These are phyloP conservation scores for Microplitis manilae DNA, from an alignment of 2,888 invertebrate species.

Conservation along the genomic window DNA sequence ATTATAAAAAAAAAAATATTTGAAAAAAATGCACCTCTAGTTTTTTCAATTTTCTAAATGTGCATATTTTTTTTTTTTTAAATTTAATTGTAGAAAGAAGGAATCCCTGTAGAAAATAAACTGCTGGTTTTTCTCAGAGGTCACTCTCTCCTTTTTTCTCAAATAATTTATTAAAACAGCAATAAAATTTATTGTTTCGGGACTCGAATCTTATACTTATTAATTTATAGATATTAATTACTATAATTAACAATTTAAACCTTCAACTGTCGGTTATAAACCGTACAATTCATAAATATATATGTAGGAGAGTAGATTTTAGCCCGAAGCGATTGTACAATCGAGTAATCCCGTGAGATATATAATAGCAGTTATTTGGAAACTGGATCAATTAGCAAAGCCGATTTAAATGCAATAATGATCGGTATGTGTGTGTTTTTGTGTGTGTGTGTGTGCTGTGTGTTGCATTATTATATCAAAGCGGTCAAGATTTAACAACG, in stretches of 20 bases:
- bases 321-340: conserved; percentile 61
- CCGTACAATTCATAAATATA: conserved; percentile 10
- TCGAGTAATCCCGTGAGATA: conserved; percentile 55
- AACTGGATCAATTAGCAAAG: conserved; percentile 55
- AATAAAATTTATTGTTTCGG: too few relatives aligned
- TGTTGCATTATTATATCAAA: conserved; percentile 46
- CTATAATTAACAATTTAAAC: conserved; percentile 61
- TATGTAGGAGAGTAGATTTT: conserved; percentile 44
- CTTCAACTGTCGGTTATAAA: conserved; percentile 57
- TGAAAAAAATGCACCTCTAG: too few relatives aligned
- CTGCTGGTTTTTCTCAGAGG: too few relatives aligned
- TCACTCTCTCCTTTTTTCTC: too few relatives aligned
- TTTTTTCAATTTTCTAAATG: too few relatives aligned
- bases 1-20: too few relatives aligned
- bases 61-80: too few relatives aligned
- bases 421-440: conserved; percentile 40
- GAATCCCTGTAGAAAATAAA: too few relatives aligned
- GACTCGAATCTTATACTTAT: background rate
- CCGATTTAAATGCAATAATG: conserved; percentile 54
- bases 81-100: too few relatives aligned
- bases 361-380: conserved; percentile 64
- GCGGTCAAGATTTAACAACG: conserved; percentile 34
- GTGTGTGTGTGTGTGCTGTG: background rate
- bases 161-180: too few relatives aligned
- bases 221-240: conserved; percentile 44